Evolutionary conservation across 2,113 vertebrate species (phyloP), one percentile per base, ranked within the genome.

Genomic region (Pheucticus melanocephalus): DNA sequence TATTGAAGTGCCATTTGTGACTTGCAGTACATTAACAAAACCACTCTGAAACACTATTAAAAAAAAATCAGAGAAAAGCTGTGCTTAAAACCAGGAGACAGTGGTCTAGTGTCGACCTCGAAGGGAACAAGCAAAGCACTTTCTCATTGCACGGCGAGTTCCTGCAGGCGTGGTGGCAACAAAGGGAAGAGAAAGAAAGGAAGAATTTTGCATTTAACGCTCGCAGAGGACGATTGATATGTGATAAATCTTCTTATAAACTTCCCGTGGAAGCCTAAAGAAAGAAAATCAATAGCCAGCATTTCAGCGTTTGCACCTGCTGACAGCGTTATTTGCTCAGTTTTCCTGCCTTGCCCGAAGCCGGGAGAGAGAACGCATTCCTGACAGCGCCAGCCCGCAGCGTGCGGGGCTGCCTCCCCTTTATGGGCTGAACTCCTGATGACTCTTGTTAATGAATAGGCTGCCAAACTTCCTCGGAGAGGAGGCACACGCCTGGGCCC

Each of bases 381-480:
- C 91, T 83, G 90, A 48, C 23, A 90, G 82, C 83, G 35, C 81
- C 54, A 89, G 91, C 88, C 93, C 40, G 75, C 66, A 56, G 94
- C 56, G 24, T 61, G 47, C 63, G 56, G 90, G 61, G 86, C 88
- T 75, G 96, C 97, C 97, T 97, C 90, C 90, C 68, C 75, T 88
- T 92, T 73, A 92, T 22, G 90, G 88, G 94, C 97, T 97, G 98
- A 98, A 97, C 98, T 98, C 95, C 96, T 90, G 95, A 96, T 97
- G 98, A 98, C 98, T 98, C 73, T 94, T 93, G 95, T 92, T 98
- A 97, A 98, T 98, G 98, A 98, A 98, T 97, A 98, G 98, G 97
- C 98, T 97, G 98, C 98, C 98, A 97, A 98, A 98, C 96, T 97
- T 97, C 90, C 94, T 97, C 79, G 50, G 94, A 88, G 96, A 95